These are phyloP conservation scores for Ophion obscuratus DNA, from an alignment of 2,888 invertebrate genomes.

Conservation along the genomic window DNA sequence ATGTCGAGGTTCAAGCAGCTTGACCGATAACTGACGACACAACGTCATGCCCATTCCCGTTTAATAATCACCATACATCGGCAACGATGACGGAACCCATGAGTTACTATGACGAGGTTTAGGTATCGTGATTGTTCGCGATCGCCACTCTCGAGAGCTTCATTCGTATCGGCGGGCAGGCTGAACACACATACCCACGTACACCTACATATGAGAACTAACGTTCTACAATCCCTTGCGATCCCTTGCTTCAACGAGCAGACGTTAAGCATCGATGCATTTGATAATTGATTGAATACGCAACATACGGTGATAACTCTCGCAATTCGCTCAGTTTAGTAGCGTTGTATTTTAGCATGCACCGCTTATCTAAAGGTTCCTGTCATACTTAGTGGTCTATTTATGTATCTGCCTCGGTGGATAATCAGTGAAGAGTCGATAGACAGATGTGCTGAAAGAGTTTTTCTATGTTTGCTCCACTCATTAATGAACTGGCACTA, in stretches of 20 bases:
- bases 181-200: not conserved
- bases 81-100: constrained; percentile 50
- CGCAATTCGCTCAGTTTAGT: constrained; percentile 26
- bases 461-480: not conserved
- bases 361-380: constrained; percentile 12
- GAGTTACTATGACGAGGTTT: constrained; percentile 56
- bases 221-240: constrained; percentile 33
- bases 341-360: constrained; percentile 13
- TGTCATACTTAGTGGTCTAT: not conserved
- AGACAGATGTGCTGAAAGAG: not conserved
- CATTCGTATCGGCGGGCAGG: constrained; percentile 43
- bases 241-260: constrained; percentile 71
- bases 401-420: not conserved
- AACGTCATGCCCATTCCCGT: constrained; percentile 29
- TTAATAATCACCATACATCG: constrained; percentile 63
- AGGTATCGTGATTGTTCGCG: constrained; percentile 46
- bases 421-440: not conserved
- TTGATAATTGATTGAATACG: constrained; percentile 81
- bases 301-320: constrained; percentile 58
- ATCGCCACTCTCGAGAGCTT: constrained; percentile 16
- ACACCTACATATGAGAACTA: not conserved
- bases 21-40: constrained; percentile 43
- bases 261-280: constrained; percentile 81
- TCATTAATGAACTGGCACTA: too few relatives aligned
- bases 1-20: constrained; percentile 33